Percentiles rank a stretch among this genome's conserved stretches.
phyloP scores from a whole-genome alignment of 2,888 invertebrate species.

The Galeruca laticollis region DNA sequence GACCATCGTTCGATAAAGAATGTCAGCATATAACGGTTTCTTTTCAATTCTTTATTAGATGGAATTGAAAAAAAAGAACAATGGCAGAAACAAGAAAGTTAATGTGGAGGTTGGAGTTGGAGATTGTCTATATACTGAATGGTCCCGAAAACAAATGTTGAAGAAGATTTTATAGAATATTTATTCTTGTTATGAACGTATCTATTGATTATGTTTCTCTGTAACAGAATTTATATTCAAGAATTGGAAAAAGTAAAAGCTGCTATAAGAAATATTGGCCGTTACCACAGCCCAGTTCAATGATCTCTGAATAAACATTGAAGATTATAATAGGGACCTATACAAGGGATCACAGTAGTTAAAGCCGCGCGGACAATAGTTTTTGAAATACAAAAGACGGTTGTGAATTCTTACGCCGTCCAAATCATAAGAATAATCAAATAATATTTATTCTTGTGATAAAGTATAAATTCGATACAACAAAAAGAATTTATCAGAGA shows the following conservation, averaged over 20 bases:
- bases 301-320: too few relatives aligned
- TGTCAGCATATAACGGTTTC: slow-evolving; percentile 15
- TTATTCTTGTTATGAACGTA: slow-evolving; percentile 6
- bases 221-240: background rate
- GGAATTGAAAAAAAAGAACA: background rate
- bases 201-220: background rate
- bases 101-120: slow-evolving; percentile 8
- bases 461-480: too few relatives aligned
- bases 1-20: slow-evolving; percentile 18
- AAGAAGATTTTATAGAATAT: slow-evolving; percentile 18
- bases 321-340: too few relatives aligned
- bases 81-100: slow-evolving; percentile 2
- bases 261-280: too few relatives aligned
- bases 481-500: too few relatives aligned
- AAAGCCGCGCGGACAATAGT: too few relatives aligned
- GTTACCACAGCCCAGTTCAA: too few relatives aligned
- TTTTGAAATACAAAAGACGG: too few relatives aligned
- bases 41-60: slow-evolving; percentile 11
- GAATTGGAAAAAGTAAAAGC: background rate
- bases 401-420: too few relatives aligned
- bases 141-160: slow-evolving; percentile 12
- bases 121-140: slow-evolving; percentile 4
- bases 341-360: too few relatives aligned
- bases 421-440: too few relatives aligned
- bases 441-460: too few relatives aligned